These are phyloP conservation scores for Ceratotherium simum DNA, from an alignment of 2,113 vertebrate species.

Conservation along the genomic window DNA sequence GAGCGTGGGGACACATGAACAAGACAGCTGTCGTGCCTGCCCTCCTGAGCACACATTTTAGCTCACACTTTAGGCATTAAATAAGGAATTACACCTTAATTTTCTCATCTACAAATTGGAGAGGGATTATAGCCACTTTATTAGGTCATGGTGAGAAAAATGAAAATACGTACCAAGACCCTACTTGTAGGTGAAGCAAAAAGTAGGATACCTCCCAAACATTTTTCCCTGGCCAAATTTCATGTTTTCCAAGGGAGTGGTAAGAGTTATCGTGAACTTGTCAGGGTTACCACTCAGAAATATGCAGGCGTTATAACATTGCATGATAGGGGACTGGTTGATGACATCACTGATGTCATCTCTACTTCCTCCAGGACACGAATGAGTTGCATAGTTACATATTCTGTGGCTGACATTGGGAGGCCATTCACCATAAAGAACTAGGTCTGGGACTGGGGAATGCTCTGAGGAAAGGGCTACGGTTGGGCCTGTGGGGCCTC, in stretches of 20 bases:
- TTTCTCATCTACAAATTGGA: background rate
- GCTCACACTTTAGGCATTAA: background rate
- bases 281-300: background rate
- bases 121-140: background rate
- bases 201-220: background rate
- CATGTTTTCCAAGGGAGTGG: conserved; percentile 19
- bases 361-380: background rate
- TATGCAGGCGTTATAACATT: background rate
- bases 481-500: background rate
- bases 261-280: background rate
- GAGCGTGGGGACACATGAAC: background rate
- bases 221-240: background rate
- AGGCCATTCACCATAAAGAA: background rate
- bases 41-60: background rate
- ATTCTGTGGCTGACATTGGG: background rate
- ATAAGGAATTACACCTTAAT: background rate
- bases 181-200: background rate
- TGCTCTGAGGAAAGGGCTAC: background rate
- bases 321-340: background rate
- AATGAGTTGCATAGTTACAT: background rate
- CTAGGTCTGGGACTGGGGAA: background rate
- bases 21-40: background rate
- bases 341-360: background rate
- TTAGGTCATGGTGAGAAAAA: conserved; percentile 21
- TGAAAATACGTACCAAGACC: background rate